phyloP scores from a whole-genome alignment of 2,888 invertebrate species.

The Melinaea menophilus region DNA sequence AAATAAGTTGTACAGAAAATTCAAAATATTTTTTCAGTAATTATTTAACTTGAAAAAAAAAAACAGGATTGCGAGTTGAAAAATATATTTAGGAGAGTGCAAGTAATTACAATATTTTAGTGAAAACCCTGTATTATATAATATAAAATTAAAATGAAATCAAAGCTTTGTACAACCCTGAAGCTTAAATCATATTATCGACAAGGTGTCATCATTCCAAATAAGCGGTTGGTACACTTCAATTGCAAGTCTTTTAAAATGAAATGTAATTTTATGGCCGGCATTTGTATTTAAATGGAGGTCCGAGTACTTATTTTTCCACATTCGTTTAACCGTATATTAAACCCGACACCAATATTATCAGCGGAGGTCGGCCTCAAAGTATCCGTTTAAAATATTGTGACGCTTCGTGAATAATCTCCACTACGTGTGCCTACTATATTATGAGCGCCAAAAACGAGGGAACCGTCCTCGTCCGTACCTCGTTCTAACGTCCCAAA shows the following conservation, averaged over 20 bases:
- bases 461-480: conserved; percentile 27
- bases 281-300: conserved; percentile 30
- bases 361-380: conserved; percentile 61
- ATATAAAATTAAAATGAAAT: too few relatives aligned
- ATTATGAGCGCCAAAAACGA: conserved; percentile 37
- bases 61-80: conserved; percentile 22
- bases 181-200: neutral
- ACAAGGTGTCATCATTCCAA: conserved; percentile 3
- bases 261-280: conserved; percentile 22
- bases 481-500: conserved; percentile 11
- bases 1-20: conserved; percentile 27
- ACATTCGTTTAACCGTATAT: conserved; percentile 60
- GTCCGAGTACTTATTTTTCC: conserved; percentile 44
- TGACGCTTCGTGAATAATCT: conserved; percentile 66
- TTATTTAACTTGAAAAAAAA: conserved; percentile 24
- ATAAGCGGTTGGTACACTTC: conserved; percentile 11
- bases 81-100: conserved; percentile 1
- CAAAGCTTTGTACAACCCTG: too few relatives aligned
- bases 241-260: conserved; percentile 18
- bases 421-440: conserved; percentile 50
- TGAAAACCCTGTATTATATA: too few relatives aligned
- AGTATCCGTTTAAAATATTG: conserved; percentile 69
- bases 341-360: conserved; percentile 61
- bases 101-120: too few relatives aligned
- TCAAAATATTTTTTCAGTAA: conserved; percentile 19